phyloP scores from a whole-genome alignment of 2,888 invertebrate species.

The Caenorhabditis uteleia region DNA sequence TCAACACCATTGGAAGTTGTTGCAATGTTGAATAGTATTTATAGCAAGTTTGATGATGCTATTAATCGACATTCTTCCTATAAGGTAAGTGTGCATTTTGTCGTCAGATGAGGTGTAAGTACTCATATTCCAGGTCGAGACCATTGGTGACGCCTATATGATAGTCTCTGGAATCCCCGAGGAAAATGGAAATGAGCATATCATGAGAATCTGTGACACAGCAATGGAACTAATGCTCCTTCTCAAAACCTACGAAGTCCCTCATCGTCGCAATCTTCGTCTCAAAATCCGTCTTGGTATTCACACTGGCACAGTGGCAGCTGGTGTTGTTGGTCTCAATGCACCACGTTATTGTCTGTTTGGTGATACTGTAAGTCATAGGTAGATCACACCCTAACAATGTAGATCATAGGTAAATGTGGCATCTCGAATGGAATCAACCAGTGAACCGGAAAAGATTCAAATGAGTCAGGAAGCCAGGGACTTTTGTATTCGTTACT shows the following conservation, averaged over 20 bases:
- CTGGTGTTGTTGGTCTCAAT: constrained; percentile 66
- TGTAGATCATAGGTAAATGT: too few relatives aligned
- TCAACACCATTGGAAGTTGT: constrained; percentile 56
- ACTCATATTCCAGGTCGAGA: constrained; percentile 55
- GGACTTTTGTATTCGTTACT: constrained; percentile 43
- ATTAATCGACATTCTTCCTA: constrained; percentile 57
- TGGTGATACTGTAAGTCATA: constrained; percentile 68
- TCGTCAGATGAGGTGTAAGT: background rate
- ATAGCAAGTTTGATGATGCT: constrained; percentile 67
- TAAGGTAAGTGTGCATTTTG: constrained; percentile 29
- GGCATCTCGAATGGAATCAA: constrained; percentile 66
- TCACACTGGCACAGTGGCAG: constrained; percentile 65
- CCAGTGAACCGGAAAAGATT: constrained; percentile 63
- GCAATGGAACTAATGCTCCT: constrained; percentile 62
- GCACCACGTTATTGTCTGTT: constrained; percentile 68
- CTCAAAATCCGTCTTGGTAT: constrained; percentile 65
- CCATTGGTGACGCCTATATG: constrained; percentile 68
- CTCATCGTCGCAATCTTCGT: constrained; percentile 54
- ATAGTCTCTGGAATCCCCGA: constrained; percentile 66
- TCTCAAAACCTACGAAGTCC: constrained; percentile 54
- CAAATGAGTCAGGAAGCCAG: constrained; percentile 57
- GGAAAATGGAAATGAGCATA: constrained; percentile 62
- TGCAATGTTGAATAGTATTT: constrained; percentile 58
- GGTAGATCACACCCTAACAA: too few relatives aligned
- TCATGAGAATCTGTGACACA: constrained; percentile 57